Base-by-base conservation (phyloP, 2,888 invertebrate species). In the Pyrrhosoma nymphula region DNA sequence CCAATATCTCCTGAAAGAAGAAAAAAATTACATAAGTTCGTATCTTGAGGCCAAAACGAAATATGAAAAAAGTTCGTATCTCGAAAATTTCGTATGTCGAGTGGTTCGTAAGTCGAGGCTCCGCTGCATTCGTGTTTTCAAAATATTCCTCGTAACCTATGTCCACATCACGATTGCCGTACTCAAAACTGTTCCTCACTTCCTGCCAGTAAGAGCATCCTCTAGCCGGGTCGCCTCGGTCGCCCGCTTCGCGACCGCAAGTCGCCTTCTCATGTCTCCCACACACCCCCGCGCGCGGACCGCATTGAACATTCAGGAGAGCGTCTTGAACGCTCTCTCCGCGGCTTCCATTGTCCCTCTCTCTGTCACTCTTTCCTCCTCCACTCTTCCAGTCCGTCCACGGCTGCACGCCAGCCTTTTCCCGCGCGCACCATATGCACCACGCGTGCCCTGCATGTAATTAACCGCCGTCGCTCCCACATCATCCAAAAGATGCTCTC, bases 361-460 rank as follows among this genome's bases (percentile, higher is more conserved):
- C n/a, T n/a, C 69, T 10, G 16, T 20, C 69, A 69, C 69, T 26
- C 0, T 60, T 16, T 69, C 69, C 69, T 60, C 60, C 60, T 18
- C 60, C 60, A 3, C 18, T 23, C 60, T 60, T 18, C 18, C 47
- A 47, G 47, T 47, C 47, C 47, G 47, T 47, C 60, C 60, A 20
- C 60, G 60, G 16, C 20, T 60, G 60, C 60, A 20, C 82, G 82
- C 35, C 82, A 82, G 82, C 82, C 82, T 69, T 69, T 69, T n/a
- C 14, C 82, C 82, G 82, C 82, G 82, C 82, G 35, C 82, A 82
- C 82, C 82, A 82, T 30, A 35, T 82, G 82, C 30, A 30, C 82
- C 14, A 12, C 18, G 82, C 82, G 82, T 82, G 82, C n/a, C 14
- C 35, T 82, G 82, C 82, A 82, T 82, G 30, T 18, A 12, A 82